Evolutionary conservation across 2,888 invertebrate species (phyloP), one percentile per base, ranked within the genome.

Genomic region (Orthosia cruda): DNA sequence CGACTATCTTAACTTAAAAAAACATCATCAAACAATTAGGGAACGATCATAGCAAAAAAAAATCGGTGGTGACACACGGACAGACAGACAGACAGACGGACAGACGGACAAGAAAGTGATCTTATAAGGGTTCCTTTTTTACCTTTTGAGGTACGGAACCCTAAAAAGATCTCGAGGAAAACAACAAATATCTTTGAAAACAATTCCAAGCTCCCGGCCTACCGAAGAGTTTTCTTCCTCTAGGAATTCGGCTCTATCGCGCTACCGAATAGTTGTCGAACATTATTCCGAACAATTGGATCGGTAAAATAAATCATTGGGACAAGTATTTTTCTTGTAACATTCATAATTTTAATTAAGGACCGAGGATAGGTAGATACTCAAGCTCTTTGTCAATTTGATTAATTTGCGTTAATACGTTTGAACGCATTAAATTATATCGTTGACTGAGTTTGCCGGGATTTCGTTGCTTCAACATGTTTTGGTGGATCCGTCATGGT

Each of bases 201-300:
- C 7, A 59, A 63, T 16, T 63, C 26, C 57, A 26, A 11, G 71
- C 83, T 89, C 89, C 74, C 70, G 62, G 68, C 66, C 86, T 88
- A 77, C 13, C 69, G 71, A 32, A 74, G 78, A 86, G 85, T 84
- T 88, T 88, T 87, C 86, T 88, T 91, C 86, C 85, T 84, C 67
- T 64, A 90, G 92, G 94, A 93, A 94, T 94, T 92, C 86, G 90
- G 91, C 89, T 91, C 89, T 86, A 91, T 91, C 91, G 89, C 86
- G 83, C 88, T 87, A 71, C 89, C 86, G 91, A 93, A 94, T 94
- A 94, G 93, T 94, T 94, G 80, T 82, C 88, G 74, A 93, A 94
- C 92, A 94, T 94, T 92, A 91, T 92, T 91, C 84, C 83, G 91
- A 91, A 89, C 91, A 89, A 91, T 90, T 83, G 80, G 85, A 88